A percentile compares a stretch with the other conserved stretches of the same genome.
Conservation (phyloP, 2,888 invertebrate genomes). For the Galerucella calmariensis region DNA sequence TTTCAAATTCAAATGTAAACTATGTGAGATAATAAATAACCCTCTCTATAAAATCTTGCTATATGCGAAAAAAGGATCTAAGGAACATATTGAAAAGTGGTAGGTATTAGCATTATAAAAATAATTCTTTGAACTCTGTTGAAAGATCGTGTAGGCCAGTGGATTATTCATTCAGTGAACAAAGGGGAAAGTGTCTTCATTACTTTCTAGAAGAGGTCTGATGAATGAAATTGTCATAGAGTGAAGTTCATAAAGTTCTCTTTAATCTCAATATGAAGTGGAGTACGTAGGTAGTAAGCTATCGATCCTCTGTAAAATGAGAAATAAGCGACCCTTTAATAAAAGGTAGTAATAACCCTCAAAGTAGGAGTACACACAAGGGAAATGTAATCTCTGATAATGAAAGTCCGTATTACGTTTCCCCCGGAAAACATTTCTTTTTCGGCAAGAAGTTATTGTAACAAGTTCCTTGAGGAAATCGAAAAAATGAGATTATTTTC, state of each 20-base stretch:
- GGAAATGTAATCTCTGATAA: slow-evolving; percentile 46
- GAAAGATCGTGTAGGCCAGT: no score
- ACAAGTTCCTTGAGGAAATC: slow-evolving; percentile 37
- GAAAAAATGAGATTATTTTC: slow-evolving; percentile 31
- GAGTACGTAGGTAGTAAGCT: slow-evolving; percentile 21
- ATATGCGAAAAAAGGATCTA: no score
- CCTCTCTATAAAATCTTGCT: no score
- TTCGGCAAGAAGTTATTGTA: slow-evolving; percentile 40
- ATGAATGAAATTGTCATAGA: background rate
- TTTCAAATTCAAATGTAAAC: no score
- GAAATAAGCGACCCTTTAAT: slow-evolving; percentile 35
- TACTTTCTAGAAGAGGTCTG: background rate
- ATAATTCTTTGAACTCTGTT: no score
- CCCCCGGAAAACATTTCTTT: slow-evolving; percentile 36
- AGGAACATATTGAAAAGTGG: no score
- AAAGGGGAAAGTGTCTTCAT: background rate
- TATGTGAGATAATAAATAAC: no score
- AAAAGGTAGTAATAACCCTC: slow-evolving; percentile 43
- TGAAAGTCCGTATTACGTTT: slow-evolving; percentile 41
- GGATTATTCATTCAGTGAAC: no score
- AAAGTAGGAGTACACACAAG: slow-evolving; percentile 39
- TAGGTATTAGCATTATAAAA: no score
- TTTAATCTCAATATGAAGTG: slow-evolving; percentile 27
- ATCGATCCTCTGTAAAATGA: slow-evolving; percentile 39
- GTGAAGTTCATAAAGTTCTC: slow-evolving; percentile 15